phyloP scores from a whole-genome alignment of 1,140 invertebrate species.

The Anthonomus grandis region DNA sequence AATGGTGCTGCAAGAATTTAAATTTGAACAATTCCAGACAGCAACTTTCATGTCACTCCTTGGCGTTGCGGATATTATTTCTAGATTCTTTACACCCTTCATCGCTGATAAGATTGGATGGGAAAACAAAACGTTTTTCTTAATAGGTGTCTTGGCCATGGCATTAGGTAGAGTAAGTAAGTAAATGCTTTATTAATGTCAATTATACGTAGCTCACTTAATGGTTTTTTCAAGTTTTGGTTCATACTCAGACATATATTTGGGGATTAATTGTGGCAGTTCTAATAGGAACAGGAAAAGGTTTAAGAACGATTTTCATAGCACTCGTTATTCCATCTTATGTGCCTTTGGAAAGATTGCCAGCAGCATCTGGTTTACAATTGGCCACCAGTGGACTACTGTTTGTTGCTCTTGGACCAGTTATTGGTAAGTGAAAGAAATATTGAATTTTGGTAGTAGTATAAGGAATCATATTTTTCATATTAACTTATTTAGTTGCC shows the following conservation, averaged over 20 bases:
- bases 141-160: conserved; percentile 62
- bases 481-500: too few species aligned
- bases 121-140: conserved; percentile 64
- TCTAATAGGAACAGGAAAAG: conserved; percentile 62
- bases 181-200: conserved; percentile 29
- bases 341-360: conserved; percentile 59
- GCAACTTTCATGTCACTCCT: conserved; percentile 59
- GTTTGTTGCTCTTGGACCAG: conserved; percentile 55
- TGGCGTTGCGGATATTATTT: conserved; percentile 57
- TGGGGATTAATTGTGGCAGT: conserved; percentile 49
- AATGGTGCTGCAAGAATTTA: conserved; percentile 60
- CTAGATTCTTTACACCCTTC: conserved; percentile 58
- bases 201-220: not conserved
- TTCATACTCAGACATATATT: conserved; percentile 36
- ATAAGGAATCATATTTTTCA: too few species aligned
- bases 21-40: conserved; percentile 55
- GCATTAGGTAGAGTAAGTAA: conserved; percentile 63
- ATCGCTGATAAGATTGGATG: conserved; percentile 62
- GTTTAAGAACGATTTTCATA: conserved; percentile 63
- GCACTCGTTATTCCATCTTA: conserved; percentile 62
- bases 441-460: not conserved
- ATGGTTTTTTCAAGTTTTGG: conserved; percentile 34
- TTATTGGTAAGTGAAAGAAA: conserved; percentile 54
- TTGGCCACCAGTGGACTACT: conserved; percentile 58
- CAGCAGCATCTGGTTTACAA: conserved; percentile 61